Percentiles rank a stretch among this genome's conserved stretches.
phyloP scores from a whole-genome alignment of 2,113 vertebrate genomes.

The Mirza zaza region DNA sequence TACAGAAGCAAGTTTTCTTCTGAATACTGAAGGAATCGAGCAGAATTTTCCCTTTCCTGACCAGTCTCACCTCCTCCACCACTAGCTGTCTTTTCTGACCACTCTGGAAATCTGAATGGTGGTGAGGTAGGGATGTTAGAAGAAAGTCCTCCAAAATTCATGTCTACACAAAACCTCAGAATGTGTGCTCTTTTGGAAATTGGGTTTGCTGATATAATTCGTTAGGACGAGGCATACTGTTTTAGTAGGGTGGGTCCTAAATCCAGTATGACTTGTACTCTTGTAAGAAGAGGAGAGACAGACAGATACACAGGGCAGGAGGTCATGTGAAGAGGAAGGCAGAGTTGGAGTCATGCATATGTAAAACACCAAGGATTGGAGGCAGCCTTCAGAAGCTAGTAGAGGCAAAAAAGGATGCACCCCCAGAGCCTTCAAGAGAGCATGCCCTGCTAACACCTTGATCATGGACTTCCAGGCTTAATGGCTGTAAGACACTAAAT shows the following conservation, averaged over 20 bases:
- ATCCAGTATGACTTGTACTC: background rate
- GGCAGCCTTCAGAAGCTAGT: background rate
- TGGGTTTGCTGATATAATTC: background rate
- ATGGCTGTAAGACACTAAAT: background rate
- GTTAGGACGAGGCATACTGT: background rate
- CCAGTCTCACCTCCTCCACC: background rate
- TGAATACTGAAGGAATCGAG: background rate
- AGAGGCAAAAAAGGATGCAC: background rate
- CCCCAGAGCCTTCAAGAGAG: background rate
- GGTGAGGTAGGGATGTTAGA: background rate
- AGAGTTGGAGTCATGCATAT: background rate
- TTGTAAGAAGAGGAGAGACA: background rate
- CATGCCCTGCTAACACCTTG: background rate
- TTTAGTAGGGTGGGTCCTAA: background rate
- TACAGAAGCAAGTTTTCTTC: background rate
- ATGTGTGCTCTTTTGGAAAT: background rate
- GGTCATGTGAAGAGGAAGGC: background rate
- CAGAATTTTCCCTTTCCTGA: background rate
- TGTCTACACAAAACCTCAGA: background rate
- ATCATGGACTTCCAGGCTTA: background rate
- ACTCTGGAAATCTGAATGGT: background rate
- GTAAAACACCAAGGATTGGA: background rate
- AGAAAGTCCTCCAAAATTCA: background rate
- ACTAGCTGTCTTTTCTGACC: background rate
- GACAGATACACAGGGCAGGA: background rate